Base-by-base conservation (phyloP, 53 echinoderm and acorn worm genomes). In the Actinopyga echinites region DNA sequence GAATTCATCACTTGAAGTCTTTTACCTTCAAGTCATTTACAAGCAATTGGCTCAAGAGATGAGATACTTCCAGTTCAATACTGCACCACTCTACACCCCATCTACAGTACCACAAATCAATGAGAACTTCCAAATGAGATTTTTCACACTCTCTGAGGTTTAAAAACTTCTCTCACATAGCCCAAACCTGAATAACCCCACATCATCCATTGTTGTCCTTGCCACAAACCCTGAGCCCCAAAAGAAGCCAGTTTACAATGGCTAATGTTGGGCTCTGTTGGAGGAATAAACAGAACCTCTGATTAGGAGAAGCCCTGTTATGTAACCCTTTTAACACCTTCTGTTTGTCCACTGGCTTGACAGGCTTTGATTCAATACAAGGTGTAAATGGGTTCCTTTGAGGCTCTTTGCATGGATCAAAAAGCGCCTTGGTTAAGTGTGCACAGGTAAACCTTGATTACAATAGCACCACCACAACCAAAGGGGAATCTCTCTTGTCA, bases 281-380 rank as follows among this genome's bases (percentile, higher is more conserved):
- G 21, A 34, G 42, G 40, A 15, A 71, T 40, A 40, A 71, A 71
- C 71, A 71, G 42, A 68, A n/a, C 68, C 68, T 68, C 68, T 68
- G 68, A 68, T 34, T 68, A 68, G 22, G 38, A 68, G 32, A 38
- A 68, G 68, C 22, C 68, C 17, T 42, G 71, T 71, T 71, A 71
- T 71, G 71, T 71, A 71, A 71, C 71, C 71, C 71, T 71, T 71
- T 71, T 71, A 71, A 71, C 71, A 71, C 71, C 71, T 71, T 71
- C 71, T 71, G 71, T 71, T 71, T 71, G 71, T 45, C 22, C 28
- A 71, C 22, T 35, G 68, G 68, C 68, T 34, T 68, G 68, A 68
- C 42, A 71, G 28, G 44, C 71, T 45, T 71, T 71, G 71, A 71
- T 71, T 71, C 71, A 44, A 71, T 71, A 71, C 71, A 71, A 71